A percentile compares a stretch with the other conserved stretches of the same genome.
These are phyloP conservation scores for Proctacanthus coquilletti DNA, from an alignment of 1,140 invertebrate genomes.

Conservation along the genomic window DNA sequence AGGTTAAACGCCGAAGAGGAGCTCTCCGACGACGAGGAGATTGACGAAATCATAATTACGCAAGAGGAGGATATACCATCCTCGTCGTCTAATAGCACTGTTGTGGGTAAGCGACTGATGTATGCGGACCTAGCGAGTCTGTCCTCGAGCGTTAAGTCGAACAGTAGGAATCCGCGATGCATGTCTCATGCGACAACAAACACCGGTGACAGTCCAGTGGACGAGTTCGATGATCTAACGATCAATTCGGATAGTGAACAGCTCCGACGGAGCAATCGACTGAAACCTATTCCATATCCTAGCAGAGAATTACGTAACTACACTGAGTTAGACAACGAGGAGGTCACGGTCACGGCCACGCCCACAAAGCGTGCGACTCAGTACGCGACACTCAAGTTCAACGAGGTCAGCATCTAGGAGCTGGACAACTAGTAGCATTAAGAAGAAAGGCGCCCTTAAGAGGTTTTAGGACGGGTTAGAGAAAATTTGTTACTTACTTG, in stretches of 20 bases:
- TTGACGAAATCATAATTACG: neutral
- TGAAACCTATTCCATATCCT: neutral
- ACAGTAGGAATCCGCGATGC: neutral
- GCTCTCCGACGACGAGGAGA: neutral
- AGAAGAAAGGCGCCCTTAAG: no score
- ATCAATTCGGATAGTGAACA: neutral
- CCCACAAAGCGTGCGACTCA: conserved; percentile 36
- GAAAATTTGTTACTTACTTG: no score
- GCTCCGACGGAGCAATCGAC: neutral
- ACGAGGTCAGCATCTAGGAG: conserved; percentile 62
- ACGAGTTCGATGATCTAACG: neutral
- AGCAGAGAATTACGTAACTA: no score
- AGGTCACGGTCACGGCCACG: neutral
- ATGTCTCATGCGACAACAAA: no score
- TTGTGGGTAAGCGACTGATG: conserved; percentile 17
- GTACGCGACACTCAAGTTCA: conserved; percentile 61
- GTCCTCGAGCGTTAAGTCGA: neutral
- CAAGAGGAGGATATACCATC: neutral
- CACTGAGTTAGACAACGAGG: neutral
- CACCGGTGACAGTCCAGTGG: neutral
- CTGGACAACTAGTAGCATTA: no score
- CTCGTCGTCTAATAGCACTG: conserved; percentile 1
- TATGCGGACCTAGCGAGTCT: conserved; percentile 30
- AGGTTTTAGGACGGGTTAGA: no score
- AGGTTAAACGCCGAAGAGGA: neutral